Conservation (phyloP, 1,140 invertebrate genomes). For the Camponotus pennsylvanicus region DNA sequence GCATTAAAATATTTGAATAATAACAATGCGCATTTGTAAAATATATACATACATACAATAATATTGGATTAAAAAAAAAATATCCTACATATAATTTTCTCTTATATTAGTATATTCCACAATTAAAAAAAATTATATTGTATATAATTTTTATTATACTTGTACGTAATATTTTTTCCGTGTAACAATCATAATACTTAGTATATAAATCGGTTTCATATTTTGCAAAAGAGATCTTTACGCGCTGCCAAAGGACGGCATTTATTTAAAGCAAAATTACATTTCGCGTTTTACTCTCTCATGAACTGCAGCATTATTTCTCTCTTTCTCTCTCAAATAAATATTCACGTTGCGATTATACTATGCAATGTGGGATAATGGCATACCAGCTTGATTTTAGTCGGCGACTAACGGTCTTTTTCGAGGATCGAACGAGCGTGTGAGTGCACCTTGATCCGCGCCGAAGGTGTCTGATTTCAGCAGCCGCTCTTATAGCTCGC, state of each 20-base stretch:
- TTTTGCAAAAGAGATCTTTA: not conserved
- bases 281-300: constrained; percentile 16
- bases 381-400: constrained; percentile 51
- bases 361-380: constrained; percentile 38
- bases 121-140: no score
- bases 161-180: not conserved
- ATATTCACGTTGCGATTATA: constrained; percentile 43
- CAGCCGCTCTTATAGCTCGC: constrained; percentile 55
- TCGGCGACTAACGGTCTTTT: constrained; percentile 63
- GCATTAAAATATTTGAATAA: no score
- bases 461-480: constrained; percentile 66
- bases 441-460: constrained; percentile 64
- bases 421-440: constrained; percentile 60
- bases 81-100: no score
- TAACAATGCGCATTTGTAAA: no score
- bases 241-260: not conserved
- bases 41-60: no score
- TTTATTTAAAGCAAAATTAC: not conserved
- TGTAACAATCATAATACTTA: not conserved
- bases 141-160: no score
- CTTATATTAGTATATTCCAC: no score
- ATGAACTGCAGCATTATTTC: not conserved
- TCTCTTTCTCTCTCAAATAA: constrained; percentile 10
- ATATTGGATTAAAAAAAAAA: no score
- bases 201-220: not conserved